Evolutionary conservation across 2,888 invertebrate genomes (phyloP).

Genomic region (Ochropacha duplaris): DNA sequence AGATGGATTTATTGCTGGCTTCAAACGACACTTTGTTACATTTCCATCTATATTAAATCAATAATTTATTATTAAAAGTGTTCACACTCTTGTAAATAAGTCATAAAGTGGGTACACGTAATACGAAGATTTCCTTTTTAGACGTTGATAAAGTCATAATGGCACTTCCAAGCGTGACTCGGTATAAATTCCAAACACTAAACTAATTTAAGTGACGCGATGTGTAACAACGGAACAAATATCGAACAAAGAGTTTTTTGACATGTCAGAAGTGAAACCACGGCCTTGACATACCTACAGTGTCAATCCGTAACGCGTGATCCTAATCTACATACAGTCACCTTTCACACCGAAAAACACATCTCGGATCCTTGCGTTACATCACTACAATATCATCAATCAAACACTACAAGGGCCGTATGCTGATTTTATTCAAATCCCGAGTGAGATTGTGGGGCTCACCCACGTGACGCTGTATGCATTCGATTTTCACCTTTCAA

Average conservation of each 20-base stretch:
- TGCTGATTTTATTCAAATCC: conserved; percentile 70
- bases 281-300: conserved; percentile 67
- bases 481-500: conserved; percentile 45
- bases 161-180: conserved; percentile 44
- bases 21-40: conserved; percentile 28
- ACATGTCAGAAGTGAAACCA: conserved; percentile 58
- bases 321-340: conserved; percentile 76
- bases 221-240: conserved; percentile 35
- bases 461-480: conserved; percentile 53
- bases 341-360: conserved; percentile 67
- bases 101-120: conserved; percentile 32
- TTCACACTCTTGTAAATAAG: conserved; percentile 50
- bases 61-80: conserved; percentile 32
- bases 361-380: conserved; percentile 56
- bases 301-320: conserved; percentile 61
- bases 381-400: conserved; percentile 67
- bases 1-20: conserved; percentile 43
- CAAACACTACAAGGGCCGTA: conserved; percentile 63
- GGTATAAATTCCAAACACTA: conserved; percentile 55
- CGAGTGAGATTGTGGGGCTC: conserved; percentile 50
- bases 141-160: conserved; percentile 20
- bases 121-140: conserved; percentile 33
- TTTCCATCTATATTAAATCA: conserved; percentile 30
- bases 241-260: conserved; percentile 56
- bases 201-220: conserved; percentile 50